Evolutionary conservation across 2,888 invertebrate species (phyloP), one percentile per base, ranked within the genome.

Genomic region (Ichneumoninae sp.): DNA sequence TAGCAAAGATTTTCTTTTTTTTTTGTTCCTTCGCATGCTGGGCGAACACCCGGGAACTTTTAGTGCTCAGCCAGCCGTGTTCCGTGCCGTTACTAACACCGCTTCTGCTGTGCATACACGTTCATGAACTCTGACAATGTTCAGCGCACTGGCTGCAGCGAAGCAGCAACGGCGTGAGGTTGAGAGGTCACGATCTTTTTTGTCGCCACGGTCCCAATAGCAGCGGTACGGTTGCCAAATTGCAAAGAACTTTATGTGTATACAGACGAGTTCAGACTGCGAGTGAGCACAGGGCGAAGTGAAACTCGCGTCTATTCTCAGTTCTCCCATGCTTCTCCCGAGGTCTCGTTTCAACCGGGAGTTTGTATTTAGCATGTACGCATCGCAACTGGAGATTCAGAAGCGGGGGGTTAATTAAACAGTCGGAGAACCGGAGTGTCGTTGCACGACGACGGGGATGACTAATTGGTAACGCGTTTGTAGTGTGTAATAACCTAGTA

Each of bases 201-300:
- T 76, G 74, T 74, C 75, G 57, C 54, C 52, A n/a, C 26, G 70
- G 10, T 26, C 13, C 10, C 57, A 57, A 44, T 16, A 40, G 69
- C 60, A 57, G 36, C 66, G 68, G 62, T 26, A 66, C n/a, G 60
- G 62, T 33, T 77, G 72, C 80, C 77, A 84, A 84, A 84, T 84
- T 84, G 80, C 80, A 80, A 74, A 80, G 62, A 84, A 80, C 83
- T 84, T 84, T 80, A n/a, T 16, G 19, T 71, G 66, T 68, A 60
- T 30, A 72, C 52, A 68, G 69, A 78, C 36, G 50, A 68, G 44
- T 7, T 40, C 13, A 47, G 52, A 50, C 19, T 10, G 44, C 13
- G 68, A 69, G 52, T 16, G 77, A 65, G 47, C 33, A 65, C 13
- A 16, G 22, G 36, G 7, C 36, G 68, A 57, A 77, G 33, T 47